Conservation (phyloP, 2,888 invertebrate genomes). For the Panzeria rudis region DNA sequence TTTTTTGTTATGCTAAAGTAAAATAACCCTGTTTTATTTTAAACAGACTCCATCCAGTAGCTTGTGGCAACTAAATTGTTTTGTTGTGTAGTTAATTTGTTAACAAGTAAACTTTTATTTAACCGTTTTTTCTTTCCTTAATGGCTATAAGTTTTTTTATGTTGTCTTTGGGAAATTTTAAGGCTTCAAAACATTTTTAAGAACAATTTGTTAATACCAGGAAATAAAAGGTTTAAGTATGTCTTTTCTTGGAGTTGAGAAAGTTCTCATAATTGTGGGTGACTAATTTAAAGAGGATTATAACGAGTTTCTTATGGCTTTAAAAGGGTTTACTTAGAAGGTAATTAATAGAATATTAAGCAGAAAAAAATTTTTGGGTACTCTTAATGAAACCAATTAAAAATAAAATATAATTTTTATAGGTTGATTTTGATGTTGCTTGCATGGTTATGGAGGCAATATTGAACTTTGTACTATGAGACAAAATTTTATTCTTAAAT, state of each 20-base stretch:
- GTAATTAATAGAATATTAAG: constrained; percentile 18
- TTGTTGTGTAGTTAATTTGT: constrained; percentile 77
- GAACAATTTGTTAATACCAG: constrained; percentile 51
- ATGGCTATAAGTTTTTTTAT: neutral
- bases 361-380: neutral
- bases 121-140: constrained; percentile 8
- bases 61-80: constrained; percentile 74
- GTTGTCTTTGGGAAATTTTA: constrained; percentile 42
- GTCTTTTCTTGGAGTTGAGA: neutral
- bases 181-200: constrained; percentile 30
- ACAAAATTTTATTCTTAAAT: no score
- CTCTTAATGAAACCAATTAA: neutral
- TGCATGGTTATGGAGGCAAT: no score
- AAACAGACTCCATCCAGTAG: constrained; percentile 18
- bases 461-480: no score
- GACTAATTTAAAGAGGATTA: constrained; percentile 38
- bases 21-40: constrained; percentile 29
- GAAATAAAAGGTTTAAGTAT: constrained; percentile 33
- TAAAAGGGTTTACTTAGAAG: no score
- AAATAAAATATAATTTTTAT: neutral
- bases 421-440: neutral
- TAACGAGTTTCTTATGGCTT: neutral
- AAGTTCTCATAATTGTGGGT: constrained; percentile 39
- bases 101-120: constrained; percentile 76
- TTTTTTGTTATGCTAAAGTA: neutral